Base-by-base conservation (phyloP, 2,113 vertebrate species). In the Tachycineta bicolor region DNA sequence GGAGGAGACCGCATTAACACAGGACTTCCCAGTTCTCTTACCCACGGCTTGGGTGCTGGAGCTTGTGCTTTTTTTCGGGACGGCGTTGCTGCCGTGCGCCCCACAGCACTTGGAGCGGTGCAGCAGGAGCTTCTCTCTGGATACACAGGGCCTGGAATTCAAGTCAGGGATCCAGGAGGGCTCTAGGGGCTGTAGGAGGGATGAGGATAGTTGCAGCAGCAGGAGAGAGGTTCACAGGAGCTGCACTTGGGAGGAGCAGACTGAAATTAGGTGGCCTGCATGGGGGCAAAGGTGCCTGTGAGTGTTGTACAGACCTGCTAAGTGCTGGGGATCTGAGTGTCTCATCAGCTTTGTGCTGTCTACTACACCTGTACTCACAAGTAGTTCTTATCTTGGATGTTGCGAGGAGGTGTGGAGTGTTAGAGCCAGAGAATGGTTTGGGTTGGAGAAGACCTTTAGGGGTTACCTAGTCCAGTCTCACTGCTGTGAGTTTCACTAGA, bases 71-170 rank as follows among this genome's bases (percentile, higher is more conserved):
- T 82, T 26, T 26, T 41, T 55, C 50, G 21, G 52, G 78, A 71
- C 47, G 34, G 28, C 0, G 0, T 56, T 83, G 79, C 39, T 6
- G 3, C 59, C 0, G 0, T 73, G 55, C 1, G 0, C 28, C 62
- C 26, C 15, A 24, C 3, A 6, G 62, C 41, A 26, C 44, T 39
- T 1, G 1, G 24, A 91, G 50, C 4, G 2, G 37, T 25, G 60
- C 33, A 46, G 37, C 73, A 67, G 53, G 37, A 95, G 29, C 68
- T 60, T 88, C 53, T 44, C 41, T 64, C 25, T 49, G 47, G 34
- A n/a, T 34, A 20, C 14, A 5, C 14, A 47, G 34, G 34, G 73
- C 56, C 58, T 90, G 83, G 33, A 80, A 69, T 62, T 87, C 29
- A 25, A 44, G 28, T 28, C 20, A 59, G 60, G 34, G 43, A 22